A percentile compares a stretch with the other conserved stretches of the same genome.
phyloP scores from a whole-genome alignment of 2,797 vertebrate species.

The Siniperca obscura region DNA sequence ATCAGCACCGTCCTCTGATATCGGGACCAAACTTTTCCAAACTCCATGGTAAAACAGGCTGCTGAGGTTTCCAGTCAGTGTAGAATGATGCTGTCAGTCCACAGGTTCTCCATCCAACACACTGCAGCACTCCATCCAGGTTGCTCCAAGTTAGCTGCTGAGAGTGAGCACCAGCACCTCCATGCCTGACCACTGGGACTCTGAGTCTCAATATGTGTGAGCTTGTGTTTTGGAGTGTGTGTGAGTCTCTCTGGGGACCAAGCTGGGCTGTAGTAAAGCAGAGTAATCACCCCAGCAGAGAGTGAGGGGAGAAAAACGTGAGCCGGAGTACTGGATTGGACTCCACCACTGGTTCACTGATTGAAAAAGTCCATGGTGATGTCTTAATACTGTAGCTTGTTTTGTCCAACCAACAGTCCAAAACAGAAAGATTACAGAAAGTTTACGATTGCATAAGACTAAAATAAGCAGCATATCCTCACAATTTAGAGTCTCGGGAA shows the following conservation, averaged over 20 bases:
- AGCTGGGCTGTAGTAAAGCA: slow-evolving; percentile 70
- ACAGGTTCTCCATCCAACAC: slow-evolving; percentile 57
- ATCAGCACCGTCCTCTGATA: slow-evolving; percentile 75
- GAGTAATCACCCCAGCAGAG: slow-evolving; percentile 78
- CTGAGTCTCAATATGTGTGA: slow-evolving; percentile 27
- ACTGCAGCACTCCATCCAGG: slow-evolving; percentile 42
- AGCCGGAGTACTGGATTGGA: slow-evolving; percentile 61
- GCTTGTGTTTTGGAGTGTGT: slow-evolving; percentile 51
- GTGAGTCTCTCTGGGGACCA: slow-evolving; percentile 69
- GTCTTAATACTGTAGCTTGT: too few species aligned
- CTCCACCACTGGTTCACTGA: slow-evolving; percentile 1
- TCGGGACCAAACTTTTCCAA: slow-evolving; percentile 73
- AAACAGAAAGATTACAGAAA: too few species aligned
- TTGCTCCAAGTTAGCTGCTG: slow-evolving; percentile 44
- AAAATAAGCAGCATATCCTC: background rate
- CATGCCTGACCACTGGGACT: slow-evolving; percentile 57
- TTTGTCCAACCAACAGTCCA: too few species aligned
- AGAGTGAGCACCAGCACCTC: slow-evolving; percentile 39
- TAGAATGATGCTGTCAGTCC: slow-evolving; percentile 38
- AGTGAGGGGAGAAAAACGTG: slow-evolving; percentile 66
- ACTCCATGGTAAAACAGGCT: slow-evolving; percentile 76
- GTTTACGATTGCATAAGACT: too few species aligned
- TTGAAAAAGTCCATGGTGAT: too few species aligned
- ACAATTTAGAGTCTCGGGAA: background rate
- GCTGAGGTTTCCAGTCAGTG: slow-evolving; percentile 42